Percentiles rank a stretch among this genome's conserved stretches.
Conservation (phyloP, 1,140 invertebrate genomes). For the Leptinotarsa defecta region DNA sequence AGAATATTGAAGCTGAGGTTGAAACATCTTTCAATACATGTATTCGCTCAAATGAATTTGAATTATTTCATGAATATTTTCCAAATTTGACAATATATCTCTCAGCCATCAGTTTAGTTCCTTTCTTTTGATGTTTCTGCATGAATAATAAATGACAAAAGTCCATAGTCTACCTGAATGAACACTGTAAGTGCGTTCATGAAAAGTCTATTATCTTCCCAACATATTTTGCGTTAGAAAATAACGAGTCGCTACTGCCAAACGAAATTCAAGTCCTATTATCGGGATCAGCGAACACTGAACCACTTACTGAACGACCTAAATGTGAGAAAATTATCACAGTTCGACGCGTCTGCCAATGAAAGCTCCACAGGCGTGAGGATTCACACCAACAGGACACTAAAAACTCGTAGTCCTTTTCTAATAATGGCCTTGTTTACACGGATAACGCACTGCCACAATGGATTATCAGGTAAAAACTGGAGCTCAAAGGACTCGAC, state of each 20-base stretch:
- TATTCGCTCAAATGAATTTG: no score
- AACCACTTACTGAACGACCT: slow-evolving; percentile 26
- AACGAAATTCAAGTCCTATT: slow-evolving; percentile 25
- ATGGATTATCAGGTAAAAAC: slow-evolving; percentile 38
- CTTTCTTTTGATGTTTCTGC: no score
- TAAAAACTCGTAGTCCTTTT: slow-evolving; percentile 18
- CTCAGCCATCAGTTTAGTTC: no score
- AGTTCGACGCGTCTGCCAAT: slow-evolving; percentile 34
- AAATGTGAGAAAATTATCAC: slow-evolving; percentile 37
- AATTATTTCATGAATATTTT: no score
- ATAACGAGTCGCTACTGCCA: slow-evolving; percentile 32
- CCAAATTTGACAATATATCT: no score
- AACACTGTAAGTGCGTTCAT: no score
- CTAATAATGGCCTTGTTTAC: slow-evolving; percentile 29
- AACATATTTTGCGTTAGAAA: not conserved
- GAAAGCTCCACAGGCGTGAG: slow-evolving; percentile 14
- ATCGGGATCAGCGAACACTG: slow-evolving; percentile 27
- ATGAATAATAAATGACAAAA: no score
- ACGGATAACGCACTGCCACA: slow-evolving; percentile 31
- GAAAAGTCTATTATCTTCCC: no score
- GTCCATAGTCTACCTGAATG: no score
- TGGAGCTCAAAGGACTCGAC: slow-evolving; percentile 29
- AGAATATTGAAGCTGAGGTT: no score
- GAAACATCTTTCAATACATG: no score
- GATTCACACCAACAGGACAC: slow-evolving; percentile 36